phyloP scores from a whole-genome alignment of 2,113 vertebrate genomes.

The Lasiurus borealis region DNA sequence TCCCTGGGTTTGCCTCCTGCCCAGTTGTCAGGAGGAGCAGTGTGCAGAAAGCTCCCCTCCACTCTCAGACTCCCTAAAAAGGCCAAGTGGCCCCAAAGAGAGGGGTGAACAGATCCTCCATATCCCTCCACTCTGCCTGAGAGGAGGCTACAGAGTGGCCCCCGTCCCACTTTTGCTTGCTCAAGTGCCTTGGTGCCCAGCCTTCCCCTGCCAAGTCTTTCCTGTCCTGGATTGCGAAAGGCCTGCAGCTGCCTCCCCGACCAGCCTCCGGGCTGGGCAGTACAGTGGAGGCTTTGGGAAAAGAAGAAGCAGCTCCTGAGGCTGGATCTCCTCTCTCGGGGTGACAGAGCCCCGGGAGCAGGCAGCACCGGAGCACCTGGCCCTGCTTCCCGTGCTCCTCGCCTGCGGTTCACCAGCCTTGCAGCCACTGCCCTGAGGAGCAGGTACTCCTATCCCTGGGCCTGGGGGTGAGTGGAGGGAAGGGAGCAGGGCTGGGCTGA shows the following conservation, averaged over 20 bases:
- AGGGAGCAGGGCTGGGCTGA: neutral
- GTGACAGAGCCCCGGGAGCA: neutral
- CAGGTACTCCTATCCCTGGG: slow-evolving; percentile 5
- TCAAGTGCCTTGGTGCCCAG: neutral
- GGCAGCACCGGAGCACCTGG: neutral
- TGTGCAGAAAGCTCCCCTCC: neutral
- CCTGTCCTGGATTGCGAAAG: slow-evolving; percentile 64
- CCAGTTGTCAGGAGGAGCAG: neutral
- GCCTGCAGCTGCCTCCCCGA: slow-evolving; percentile 54
- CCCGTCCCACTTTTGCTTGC: neutral
- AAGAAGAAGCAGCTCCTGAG: slow-evolving; percentile 61
- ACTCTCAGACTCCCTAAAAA: neutral
- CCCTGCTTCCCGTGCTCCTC: slow-evolving; percentile 20
- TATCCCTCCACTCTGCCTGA: neutral
- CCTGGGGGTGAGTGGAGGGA: neutral
- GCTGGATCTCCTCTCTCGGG: neutral
- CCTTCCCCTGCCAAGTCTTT: neutral
- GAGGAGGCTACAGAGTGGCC: neutral
- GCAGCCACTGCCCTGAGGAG: neutral
- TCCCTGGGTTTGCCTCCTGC: neutral
- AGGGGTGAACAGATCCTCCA: neutral
- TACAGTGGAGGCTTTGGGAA: slow-evolving; percentile 27
- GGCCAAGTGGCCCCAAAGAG: neutral
- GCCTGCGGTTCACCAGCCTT: neutral
- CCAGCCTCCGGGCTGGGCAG: neutral